Base-by-base conservation (phyloP, 2,113 vertebrate genomes). In the Furnarius figulus region DNA sequence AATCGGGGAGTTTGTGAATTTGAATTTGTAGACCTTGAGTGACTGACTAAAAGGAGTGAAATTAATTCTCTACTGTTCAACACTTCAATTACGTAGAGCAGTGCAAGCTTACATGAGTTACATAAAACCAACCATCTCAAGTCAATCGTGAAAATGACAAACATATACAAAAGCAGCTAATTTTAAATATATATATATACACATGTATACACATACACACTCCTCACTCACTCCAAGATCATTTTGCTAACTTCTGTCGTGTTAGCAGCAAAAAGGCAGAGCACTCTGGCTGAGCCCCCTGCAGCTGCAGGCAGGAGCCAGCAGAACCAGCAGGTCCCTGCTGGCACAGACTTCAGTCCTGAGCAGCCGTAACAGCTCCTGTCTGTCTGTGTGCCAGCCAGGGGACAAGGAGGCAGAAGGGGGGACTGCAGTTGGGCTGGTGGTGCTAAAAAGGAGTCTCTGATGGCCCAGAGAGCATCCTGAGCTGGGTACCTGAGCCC, bases 141-240 rank as follows among this genome's bases (percentile, higher is more conserved):
- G 21, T 44, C 50, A 75, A 81, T 14, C 25, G 8, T 12, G 7
- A 49, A 37, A 81, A 56, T 56, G 20, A 12, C n/a, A 79, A 46
- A 82, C 23, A 75, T 3, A 70, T 5, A 33, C 31, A 47, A 52
- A 70, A 52, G 1, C 14, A 35, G 52, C 17, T 74, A 44, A 70
- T 52, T 71, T 76, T 7, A 71, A 76, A 52, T 27, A 33, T 19
- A 6, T 39, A 27, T 30, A 33, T 19, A 6, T 39, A 28, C 7
- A 21, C 1, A n/a, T 0, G 23, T 5, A 53, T 9, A 61, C 7
- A 62, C 12, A 28, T 12, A 14, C 1, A 1, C 10, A 25, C 7
- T 27, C 2, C 7, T 27, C 2, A 14, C 19, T 47, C 22, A 14
- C 52, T 63, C 27, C 24, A 67, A 71, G 71, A 72, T 23, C 0